phyloP scores from a whole-genome alignment of 2,113 vertebrate genomes.

The Panthera tigris region DNA sequence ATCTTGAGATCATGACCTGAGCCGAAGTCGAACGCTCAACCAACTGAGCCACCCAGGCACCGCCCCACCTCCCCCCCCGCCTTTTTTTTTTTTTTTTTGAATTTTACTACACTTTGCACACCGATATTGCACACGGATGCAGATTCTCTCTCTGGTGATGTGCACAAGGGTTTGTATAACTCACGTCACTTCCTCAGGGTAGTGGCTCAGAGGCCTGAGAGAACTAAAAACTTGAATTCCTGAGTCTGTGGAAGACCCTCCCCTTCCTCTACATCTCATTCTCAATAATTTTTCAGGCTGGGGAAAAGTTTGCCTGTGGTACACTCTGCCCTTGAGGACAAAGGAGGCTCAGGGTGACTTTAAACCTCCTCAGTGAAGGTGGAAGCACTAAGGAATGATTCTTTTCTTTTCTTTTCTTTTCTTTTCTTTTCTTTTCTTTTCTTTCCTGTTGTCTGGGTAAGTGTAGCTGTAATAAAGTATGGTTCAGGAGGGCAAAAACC shows the following conservation, averaged over 20 bases:
- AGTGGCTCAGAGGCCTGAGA: not conserved
- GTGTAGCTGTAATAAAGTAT: not conserved
- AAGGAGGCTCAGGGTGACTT: not conserved
- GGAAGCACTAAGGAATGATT: not conserved
- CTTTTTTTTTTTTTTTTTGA: constrained; percentile 3
- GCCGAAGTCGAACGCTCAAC: no score
- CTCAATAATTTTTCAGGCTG: not conserved
- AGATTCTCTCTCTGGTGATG: not conserved
- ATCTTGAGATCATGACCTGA: no score
- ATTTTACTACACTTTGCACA: not conserved
- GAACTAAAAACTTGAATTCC: not conserved
- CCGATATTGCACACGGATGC: not conserved
- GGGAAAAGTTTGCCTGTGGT: not conserved
- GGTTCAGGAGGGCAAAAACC: not conserved
- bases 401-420: not conserved
- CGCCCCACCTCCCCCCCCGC: no score
- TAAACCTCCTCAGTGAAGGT: not conserved
- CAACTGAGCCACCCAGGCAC: no score
- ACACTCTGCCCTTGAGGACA: not conserved
- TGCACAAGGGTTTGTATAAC: not conserved
- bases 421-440: no score
- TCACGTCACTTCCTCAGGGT: not conserved
- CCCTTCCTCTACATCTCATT: not conserved
- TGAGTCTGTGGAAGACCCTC: not conserved
- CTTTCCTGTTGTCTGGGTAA: not conserved